Conservation (phyloP, 2,797 vertebrate genomes). For the Morelia viridis region DNA sequence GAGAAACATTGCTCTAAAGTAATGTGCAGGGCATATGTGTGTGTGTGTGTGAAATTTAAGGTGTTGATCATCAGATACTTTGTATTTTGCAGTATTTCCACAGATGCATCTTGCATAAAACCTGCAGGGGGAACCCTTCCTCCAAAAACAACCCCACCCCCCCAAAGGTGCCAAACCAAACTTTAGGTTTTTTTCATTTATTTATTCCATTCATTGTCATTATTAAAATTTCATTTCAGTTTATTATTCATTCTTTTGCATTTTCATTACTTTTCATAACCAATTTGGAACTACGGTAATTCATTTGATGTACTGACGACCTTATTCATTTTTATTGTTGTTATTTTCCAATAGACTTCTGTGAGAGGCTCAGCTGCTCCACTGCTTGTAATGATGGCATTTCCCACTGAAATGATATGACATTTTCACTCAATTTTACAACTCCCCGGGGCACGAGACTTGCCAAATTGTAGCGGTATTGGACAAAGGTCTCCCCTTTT, state of each 20-base stretch:
- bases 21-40: background rate
- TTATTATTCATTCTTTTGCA: background rate
- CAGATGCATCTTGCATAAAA: background rate
- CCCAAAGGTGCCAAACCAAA: background rate
- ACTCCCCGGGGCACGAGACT: background rate
- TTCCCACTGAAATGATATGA: constrained; percentile 4
- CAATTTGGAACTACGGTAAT: background rate
- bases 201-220: background rate
- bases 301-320: background rate
- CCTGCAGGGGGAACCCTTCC: background rate
- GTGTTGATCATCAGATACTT: background rate
- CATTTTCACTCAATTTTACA: background rate
- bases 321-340: background rate
- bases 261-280: constrained; percentile 4
- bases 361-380: background rate
- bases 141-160: background rate
- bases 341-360: too few relatives aligned
- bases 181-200: background rate
- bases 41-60: background rate
- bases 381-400: background rate
- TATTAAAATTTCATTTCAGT: background rate
- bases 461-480: background rate
- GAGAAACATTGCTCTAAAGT: background rate
- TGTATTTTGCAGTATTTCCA: background rate
- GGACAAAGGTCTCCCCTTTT: background rate